Base-by-base conservation (phyloP, 2,113 vertebrate species). In the Morone saxatilis region DNA sequence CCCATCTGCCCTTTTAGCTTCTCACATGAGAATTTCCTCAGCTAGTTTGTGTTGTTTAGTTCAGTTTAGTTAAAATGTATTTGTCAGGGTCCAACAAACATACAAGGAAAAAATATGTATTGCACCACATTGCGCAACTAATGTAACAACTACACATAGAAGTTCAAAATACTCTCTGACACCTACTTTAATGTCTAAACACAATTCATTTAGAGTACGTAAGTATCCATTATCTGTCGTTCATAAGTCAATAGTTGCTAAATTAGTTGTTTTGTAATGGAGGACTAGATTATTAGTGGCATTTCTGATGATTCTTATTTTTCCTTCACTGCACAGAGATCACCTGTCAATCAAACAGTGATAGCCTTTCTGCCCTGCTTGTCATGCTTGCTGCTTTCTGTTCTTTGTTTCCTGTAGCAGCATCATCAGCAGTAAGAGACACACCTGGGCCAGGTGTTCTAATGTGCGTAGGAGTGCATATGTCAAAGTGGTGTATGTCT, bases 1-100 rank as follows among this genome's bases (percentile, higher is more conserved):
- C 60, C 36, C 57, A 25, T 50, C 45, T 66, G 45, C 70, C 51
- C 57, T 80, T 45, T 67, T 31, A 31, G 50, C 19, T 41, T 19
- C 4, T 25, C 59, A 10, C 17, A 25, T 17, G 36, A 74, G 11
- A 4, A 0, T 41, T 5, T 71, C 20, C 12, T 40, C 68, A 12
- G 17, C 13, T 4, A 45, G 43, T 72, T 11, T 45, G 40, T 19
- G n/a, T 10, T 45, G 43, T 16, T 48, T 51, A 6, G 50, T 51
- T 51, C 6, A 7, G 6, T n/a, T 56, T 22, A 19, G 31, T 31
- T 17, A 20, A 8, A 9, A 4, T 22, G 10, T 1, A 11, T 22
- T 56, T 12, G 53, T 22, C 20, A 22, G 53, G 20, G n/a, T 11
- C 7, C 20, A 31, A 31, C 31, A 31, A 31, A 31, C 31, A 31